Base-by-base conservation (phyloP, 2,797 vertebrate species). In the Distichodus sexfasciatus region DNA sequence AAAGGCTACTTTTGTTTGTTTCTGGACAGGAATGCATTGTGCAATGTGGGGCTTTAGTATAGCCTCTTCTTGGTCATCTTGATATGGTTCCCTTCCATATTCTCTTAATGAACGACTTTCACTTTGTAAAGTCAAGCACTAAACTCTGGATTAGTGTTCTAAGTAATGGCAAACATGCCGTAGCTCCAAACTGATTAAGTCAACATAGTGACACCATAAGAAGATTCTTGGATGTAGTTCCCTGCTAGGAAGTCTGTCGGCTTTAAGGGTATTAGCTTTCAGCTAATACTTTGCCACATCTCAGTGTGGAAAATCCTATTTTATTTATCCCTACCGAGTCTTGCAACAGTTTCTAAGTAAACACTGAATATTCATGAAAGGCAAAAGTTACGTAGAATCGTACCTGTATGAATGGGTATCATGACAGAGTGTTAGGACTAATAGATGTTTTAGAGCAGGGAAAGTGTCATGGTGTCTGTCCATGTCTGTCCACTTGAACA, bases 111-210 rank as follows among this genome's bases (percentile, higher is more conserved):
- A 54, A 31, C 51, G 28, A 54, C 19, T 54, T 54, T 54, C 35
- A 54, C 28, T 33, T 29, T 10, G 15, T 19, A 17, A 28, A 33
- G 51, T 54, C 9, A 19, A 54, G n/a, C n/a, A n/a, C n/a, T n/a
- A 53, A 53, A 26, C 50, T 31, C 50, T 31, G 50, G 51, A 54
- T 54, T 54, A 54, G 2, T 54, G 51, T 33, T 54, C 51, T 54
- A 17, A 54, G 51, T 35, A 19, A 17, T 28, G 51, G 35, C 31
- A 28, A 54, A 28, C 35, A 54, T 31, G 31, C 51, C 54, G 23
- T n/a, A 43, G 40, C 1, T 15, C 14, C 9, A 58, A 38, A 58
- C 33, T 28, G 38, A 36, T 43, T 59, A 23, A 35, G 57, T 59
- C 57, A 28, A 28, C 24, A 8, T 43, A 29, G 57, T 24, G 23